phyloP scores from a whole-genome alignment of 2,888 invertebrate genomes.

The Iselma pallidipennis region DNA sequence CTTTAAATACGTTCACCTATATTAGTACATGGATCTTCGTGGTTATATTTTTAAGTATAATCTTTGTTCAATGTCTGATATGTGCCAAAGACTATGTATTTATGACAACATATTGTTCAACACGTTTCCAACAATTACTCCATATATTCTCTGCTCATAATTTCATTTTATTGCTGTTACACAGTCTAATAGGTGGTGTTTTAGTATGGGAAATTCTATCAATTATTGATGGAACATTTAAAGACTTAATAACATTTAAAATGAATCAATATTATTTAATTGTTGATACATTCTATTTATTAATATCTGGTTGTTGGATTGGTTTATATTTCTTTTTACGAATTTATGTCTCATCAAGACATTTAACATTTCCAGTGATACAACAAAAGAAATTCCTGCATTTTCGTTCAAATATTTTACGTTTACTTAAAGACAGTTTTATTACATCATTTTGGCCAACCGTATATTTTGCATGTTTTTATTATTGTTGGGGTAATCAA shows the following conservation, averaged over 20 bases:
- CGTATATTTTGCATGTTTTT: constrained; percentile 64
- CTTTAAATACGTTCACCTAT: constrained; percentile 63
- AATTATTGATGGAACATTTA: constrained; percentile 64
- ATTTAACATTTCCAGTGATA: constrained; percentile 70
- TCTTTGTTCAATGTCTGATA: constrained; percentile 72
- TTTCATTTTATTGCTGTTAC: constrained; percentile 60
- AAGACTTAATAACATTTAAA: constrained; percentile 57
- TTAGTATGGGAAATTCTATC: constrained; percentile 72
- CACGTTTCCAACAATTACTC: constrained; percentile 68
- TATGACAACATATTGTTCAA: constrained; percentile 64
- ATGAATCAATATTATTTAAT: constrained; percentile 62
- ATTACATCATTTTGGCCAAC: constrained; percentile 65
- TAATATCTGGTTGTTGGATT: constrained; percentile 70
- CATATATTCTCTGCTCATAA: constrained; percentile 67
- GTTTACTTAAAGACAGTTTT: constrained; percentile 64
- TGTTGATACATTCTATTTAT: constrained; percentile 69
- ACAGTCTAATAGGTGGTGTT: constrained; percentile 67
- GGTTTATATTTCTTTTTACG: constrained; percentile 66
- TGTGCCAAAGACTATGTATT: constrained; percentile 71
- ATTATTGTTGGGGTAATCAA: constrained; percentile 64
- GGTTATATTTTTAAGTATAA: constrained; percentile 64
- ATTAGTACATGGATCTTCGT: constrained; percentile 69
- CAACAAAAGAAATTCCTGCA: constrained; percentile 71
- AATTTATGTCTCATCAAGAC: constrained; percentile 61
- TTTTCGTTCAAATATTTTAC: constrained; percentile 63